Conservation (phyloP, 1,140 invertebrate genomes). For the Drosophila ohnishii region DNA sequence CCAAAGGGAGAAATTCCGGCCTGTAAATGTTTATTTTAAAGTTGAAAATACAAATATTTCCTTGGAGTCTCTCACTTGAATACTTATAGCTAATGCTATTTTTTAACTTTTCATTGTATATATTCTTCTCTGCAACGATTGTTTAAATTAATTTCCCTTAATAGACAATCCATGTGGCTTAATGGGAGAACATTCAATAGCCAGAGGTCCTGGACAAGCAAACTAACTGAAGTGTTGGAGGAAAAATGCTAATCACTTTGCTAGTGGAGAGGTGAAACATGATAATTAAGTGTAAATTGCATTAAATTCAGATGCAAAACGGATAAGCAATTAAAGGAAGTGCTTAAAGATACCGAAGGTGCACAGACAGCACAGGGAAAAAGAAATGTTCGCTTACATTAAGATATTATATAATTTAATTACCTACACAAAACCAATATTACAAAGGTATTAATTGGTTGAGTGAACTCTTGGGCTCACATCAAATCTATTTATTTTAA, state of each 20-base stretch:
- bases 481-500: constrained; percentile 2
- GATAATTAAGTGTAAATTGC: constrained; percentile 16
- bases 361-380: neutral
- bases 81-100: neutral
- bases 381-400: neutral
- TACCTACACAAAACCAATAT: constrained; percentile 1
- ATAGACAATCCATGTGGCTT: neutral
- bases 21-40: constrained; percentile 2
- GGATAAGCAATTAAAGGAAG: constrained; percentile 7
- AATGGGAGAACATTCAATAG: neutral
- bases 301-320: constrained; percentile 1
- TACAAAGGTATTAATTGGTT: neutral
- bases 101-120: neutral
- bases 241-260: constrained; percentile 15
- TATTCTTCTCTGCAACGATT: neutral
- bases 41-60: neutral
- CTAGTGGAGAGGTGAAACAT: constrained; percentile 4
- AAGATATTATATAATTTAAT: constrained; percentile 8
- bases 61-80: neutral
- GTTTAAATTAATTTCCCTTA: neutral
- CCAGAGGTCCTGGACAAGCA: neutral
- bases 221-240: neutral
- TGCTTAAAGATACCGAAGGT: neutral
- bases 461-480: neutral
- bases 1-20: constrained; percentile 6